These are phyloP conservation scores for Paralinhomoeus sp. DNA, from an alignment of 2,888 invertebrate species.

Conservation along the genomic window DNA sequence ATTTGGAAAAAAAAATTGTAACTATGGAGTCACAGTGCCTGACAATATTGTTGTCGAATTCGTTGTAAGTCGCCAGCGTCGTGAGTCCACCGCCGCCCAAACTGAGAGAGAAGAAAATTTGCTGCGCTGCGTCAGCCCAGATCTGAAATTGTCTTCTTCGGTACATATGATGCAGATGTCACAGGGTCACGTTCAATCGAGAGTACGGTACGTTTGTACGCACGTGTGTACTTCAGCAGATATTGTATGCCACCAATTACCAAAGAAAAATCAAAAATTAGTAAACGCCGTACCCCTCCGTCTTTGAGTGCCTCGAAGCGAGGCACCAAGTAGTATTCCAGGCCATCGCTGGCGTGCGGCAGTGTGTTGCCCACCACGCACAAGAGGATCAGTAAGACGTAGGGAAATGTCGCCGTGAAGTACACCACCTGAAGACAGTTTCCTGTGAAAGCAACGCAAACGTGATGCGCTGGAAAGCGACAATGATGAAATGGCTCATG, in stretches of 20 bases:
- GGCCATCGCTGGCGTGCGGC: not conserved
- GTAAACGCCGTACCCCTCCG: no score
- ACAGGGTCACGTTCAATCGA: no score
- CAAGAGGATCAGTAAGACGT: not conserved
- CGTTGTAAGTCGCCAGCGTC: slow-evolving; percentile 1
- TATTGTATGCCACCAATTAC: no score
- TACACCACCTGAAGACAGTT: not conserved
- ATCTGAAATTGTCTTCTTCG: not conserved
- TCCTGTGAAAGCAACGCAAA: no score
- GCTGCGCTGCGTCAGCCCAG: slow-evolving; percentile 1
- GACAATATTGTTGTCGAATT: slow-evolving; percentile 1
- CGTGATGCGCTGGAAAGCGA: no score
- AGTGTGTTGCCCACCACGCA: not conserved
- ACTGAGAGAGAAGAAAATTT: slow-evolving; percentile 2
- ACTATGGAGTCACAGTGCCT: no score
- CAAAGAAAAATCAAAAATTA: no score
- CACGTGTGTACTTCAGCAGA: no score
- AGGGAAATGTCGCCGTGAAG: slow-evolving; percentile 4
- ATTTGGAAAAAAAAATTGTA: not conserved
- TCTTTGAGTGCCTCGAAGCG: not conserved
- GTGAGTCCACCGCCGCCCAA: not conserved
- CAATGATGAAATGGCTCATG: no score
- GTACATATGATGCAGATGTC: no score
- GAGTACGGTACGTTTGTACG: no score
- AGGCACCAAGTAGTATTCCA: not conserved